These are phyloP conservation scores for Drosophila varians DNA, from an alignment of 1,140 invertebrate genomes.

Conservation along the genomic window DNA sequence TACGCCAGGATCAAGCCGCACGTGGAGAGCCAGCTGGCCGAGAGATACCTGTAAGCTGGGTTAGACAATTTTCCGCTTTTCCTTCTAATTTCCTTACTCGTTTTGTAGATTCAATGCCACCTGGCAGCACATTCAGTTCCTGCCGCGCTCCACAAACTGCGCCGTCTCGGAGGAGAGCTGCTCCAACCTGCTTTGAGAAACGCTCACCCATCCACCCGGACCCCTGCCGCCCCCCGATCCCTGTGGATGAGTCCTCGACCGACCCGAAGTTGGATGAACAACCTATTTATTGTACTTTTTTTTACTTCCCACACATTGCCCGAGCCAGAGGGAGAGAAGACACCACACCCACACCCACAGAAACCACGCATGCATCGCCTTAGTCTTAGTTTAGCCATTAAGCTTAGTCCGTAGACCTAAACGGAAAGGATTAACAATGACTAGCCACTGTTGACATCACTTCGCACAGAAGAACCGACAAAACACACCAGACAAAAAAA, in stretches of 20 bases:
- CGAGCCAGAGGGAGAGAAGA: slow-evolving; percentile 5
- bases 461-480: slow-evolving; percentile 5
- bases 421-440: slow-evolving; percentile 27
- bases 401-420: slow-evolving; percentile 25
- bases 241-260: slow-evolving; percentile 40
- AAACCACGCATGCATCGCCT: slow-evolving; percentile 14
- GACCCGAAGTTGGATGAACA: slow-evolving; percentile 10
- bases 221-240: slow-evolving; percentile 9
- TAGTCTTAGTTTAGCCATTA: slow-evolving; percentile 34
- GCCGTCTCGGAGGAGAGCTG: slow-evolving; percentile 63
- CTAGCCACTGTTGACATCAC: slow-evolving; percentile 48
- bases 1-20: slow-evolving; percentile 80
- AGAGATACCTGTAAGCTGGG: slow-evolving; percentile 68
- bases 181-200: slow-evolving; percentile 71
- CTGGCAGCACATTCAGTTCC: slow-evolving; percentile 81
- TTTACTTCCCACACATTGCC: slow-evolving; percentile 45
- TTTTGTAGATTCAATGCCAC: slow-evolving; percentile 76
- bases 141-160: slow-evolving; percentile 74
- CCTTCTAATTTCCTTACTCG: background rate
- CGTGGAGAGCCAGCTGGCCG: slow-evolving; percentile 72
- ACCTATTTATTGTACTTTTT: slow-evolving; percentile 77
- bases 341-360: slow-evolving; percentile 15
- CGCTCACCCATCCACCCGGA: slow-evolving; percentile 14
- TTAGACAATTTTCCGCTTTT: background rate
- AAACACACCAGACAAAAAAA: background rate